Evolutionary conservation across 2,113 vertebrate genomes (phyloP), one percentile per base, ranked within the genome.

Genomic region (Aspidoscelis tigris): DNA sequence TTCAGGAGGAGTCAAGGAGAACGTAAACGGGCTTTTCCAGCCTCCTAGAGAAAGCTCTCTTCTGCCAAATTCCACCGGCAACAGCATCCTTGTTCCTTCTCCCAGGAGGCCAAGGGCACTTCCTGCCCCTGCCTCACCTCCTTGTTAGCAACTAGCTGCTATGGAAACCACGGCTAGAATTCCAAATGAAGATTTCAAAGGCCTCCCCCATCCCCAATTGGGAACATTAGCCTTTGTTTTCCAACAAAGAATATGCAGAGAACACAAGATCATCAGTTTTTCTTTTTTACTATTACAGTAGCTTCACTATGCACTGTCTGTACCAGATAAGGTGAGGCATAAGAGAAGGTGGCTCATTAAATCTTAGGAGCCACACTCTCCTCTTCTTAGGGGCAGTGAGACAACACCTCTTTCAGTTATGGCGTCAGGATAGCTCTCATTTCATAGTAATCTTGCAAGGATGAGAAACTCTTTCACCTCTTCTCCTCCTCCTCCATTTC

Each of bases 161-260:
- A 87, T 80, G 18, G 86, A 80, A 83, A 87, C 81, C 61, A 14
- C 24, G 7, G 47, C 69, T 61, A 61, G 76, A 78, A 83, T 75
- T 80, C 68, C 68, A 83, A 80, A 69, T 33, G 53, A 26, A 80
- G 76, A 75, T 58, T 33, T n/a, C 47, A 68, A 50, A 53, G 53
- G 70, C 73, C n/a, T 64, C 33, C 55, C 33, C 10, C 69, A 70
- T 24, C 65, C 14, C 20, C 24, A 44, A 73, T 8, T 8, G 41
- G 55, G 44, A 80, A 53, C 12, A 74, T 65, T 74, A 74, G 64
- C 26, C 43, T 47, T 33, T 47, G 14, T 73, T 82, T 44, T 43
- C 33, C 58, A 61, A 7, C 33, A 43, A 39, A 43, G 22, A 8
- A 9, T 10, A 33, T 8, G 26, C 22, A 66, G 43, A 8, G 14